phyloP scores from a whole-genome alignment of 2,888 invertebrate species.

The Carcina quercana region DNA sequence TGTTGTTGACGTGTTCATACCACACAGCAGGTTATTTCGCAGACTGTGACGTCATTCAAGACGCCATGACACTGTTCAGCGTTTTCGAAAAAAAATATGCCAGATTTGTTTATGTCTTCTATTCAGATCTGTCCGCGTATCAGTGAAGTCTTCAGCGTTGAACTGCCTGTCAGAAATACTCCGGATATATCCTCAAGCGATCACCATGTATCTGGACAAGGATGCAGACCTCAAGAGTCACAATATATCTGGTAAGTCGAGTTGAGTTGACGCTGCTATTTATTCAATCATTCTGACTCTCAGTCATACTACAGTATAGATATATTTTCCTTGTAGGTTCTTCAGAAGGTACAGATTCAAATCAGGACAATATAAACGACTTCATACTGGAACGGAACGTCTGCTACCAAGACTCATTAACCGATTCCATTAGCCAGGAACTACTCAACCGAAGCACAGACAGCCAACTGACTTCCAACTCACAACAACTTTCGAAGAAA shows the following conservation, averaged over 20 bases:
- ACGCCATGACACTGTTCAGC: no score
- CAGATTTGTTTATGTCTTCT: no score
- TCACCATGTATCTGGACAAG: slow-evolving; percentile 79
- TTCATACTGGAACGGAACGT: slow-evolving; percentile 65
- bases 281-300: no score
- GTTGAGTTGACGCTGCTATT: background rate
- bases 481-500: slow-evolving; percentile 38
- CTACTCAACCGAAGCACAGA: slow-evolving; percentile 52
- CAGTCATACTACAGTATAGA: no score
- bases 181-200: slow-evolving; percentile 81
- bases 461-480: slow-evolving; percentile 37
- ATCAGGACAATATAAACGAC: slow-evolving; percentile 60
- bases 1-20: no score
- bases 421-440: slow-evolving; percentile 62
- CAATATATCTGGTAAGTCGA: slow-evolving; percentile 53
- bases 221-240: slow-evolving; percentile 60
- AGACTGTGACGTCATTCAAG: no score
- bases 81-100: no score
- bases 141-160: slow-evolving; percentile 91
- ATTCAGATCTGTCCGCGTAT: slow-evolving; percentile 81
- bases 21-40: no score
- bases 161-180: slow-evolving; percentile 85
- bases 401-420: slow-evolving; percentile 65
- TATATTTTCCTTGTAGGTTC: slow-evolving; percentile 45
- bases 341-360: slow-evolving; percentile 55